Evolutionary conservation across 1,140 invertebrate genomes (phyloP).

Genomic region (Drosophila murphyi): DNA sequence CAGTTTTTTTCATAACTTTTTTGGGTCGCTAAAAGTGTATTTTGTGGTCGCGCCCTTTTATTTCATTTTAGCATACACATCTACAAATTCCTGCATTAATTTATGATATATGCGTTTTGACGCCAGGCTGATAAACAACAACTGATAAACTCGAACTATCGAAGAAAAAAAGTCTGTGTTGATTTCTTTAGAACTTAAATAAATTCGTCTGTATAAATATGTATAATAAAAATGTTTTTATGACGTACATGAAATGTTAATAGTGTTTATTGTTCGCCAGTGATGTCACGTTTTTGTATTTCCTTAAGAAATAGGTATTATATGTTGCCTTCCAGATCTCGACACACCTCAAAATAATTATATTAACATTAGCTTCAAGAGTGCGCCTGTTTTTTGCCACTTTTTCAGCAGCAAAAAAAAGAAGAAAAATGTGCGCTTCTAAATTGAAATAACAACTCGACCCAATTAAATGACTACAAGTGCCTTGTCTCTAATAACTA

Average conservation of each 20-base stretch:
- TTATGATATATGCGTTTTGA: conserved; percentile 58
- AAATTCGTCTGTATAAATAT: conserved; percentile 53
- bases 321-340: conserved; percentile 38
- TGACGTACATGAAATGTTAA: conserved; percentile 37
- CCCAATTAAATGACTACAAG: conserved; percentile 54
- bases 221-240: conserved; percentile 51
- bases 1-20: conserved; percentile 18
- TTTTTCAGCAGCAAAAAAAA: conserved; percentile 54
- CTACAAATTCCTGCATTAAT: conserved; percentile 55
- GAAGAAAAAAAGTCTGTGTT: not conserved
- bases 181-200: conserved; percentile 21
- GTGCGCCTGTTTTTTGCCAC: conserved; percentile 20
- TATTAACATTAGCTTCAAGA: conserved; percentile 31
- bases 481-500: conserved; percentile 40
- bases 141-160: conserved; percentile 50
- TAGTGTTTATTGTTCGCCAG: conserved; percentile 5
- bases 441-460: conserved; percentile 54
- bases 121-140: conserved; percentile 39
- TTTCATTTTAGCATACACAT: conserved; percentile 68
- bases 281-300: conserved; percentile 47
- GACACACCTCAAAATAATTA: conserved; percentile 67
- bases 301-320: conserved; percentile 7
- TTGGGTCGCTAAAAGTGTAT: conserved; percentile 28
- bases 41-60: conserved; percentile 60
- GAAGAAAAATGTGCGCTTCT: conserved; percentile 21